Evolutionary conservation across 2,888 invertebrate species (phyloP).

Genomic region (Osmoderma eremita): DNA sequence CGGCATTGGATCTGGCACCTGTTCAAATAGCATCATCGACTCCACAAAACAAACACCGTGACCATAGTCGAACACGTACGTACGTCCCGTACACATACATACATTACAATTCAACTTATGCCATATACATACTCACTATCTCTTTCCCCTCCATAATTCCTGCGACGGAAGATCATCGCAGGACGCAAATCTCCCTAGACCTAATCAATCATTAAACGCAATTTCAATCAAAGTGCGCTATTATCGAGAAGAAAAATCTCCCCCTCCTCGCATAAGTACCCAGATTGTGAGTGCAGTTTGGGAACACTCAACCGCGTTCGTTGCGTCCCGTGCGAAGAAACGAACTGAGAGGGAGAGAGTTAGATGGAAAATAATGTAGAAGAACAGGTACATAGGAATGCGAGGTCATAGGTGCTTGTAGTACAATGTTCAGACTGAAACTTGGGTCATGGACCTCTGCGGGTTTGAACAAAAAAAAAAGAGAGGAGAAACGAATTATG

Average conservation of each 20-base stretch:
- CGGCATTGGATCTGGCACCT: constrained; percentile 12
- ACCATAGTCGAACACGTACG: constrained; percentile 25
- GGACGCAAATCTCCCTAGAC: constrained; percentile 30
- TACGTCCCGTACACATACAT: neutral
- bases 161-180: neutral
- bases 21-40: constrained; percentile 33
- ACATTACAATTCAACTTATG: constrained; percentile 21
- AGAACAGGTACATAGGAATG: constrained; percentile 62
- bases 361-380: constrained; percentile 46
- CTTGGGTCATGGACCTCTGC: constrained; percentile 60
- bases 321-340: too few species aligned
- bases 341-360: constrained; percentile 15
- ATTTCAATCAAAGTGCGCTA: constrained; percentile 49
- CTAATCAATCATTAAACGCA: constrained; percentile 52
- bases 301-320: constrained; percentile 10
- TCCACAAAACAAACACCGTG: constrained; percentile 33
- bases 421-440: constrained; percentile 60
- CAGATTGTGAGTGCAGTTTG: neutral
- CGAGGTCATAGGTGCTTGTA: constrained; percentile 64
- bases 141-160: too few species aligned
- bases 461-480: constrained; percentile 47
- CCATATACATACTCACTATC: neutral
- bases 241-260: constrained; percentile 41
- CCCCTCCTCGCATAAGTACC: neutral
- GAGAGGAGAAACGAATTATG: neutral